Base-by-base conservation (phyloP, 2,113 vertebrate species). In the Balaeniceps rex region DNA sequence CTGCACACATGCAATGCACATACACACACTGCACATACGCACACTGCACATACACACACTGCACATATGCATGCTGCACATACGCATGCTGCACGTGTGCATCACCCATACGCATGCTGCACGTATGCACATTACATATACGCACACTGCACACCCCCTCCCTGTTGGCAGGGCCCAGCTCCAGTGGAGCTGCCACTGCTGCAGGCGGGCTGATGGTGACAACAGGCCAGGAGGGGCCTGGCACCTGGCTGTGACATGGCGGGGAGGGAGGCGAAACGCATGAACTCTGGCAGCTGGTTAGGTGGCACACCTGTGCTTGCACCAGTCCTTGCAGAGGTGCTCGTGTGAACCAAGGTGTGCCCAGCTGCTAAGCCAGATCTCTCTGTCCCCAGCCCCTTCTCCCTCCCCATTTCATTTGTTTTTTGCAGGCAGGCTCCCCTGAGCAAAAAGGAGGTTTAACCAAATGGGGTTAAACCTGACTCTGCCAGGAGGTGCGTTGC, bases 221-320 rank as follows among this genome's bases (percentile, higher is more conserved):
- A 25, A 3, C 4, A 36, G 12, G 24, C 8, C 22, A 12, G 4
- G 14, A 16, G 16, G 28, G 17, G 7, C 25, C n/a, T 15, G 21
- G 34, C 24, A 12, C 14, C 33, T 9, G 24, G 21, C n/a, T 7
- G 13, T 31, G 25, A 33, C 26, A 58, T 34, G 42, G 13, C 1
- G 4, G 34, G 10, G 8, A 26, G n/a, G n/a, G 16, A 34, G 40
- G 21, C 34, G 42, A 44, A 63, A n/a, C 0, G 0, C 14, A 4
- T 6, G 54, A 22, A 9, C 33, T 12, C 33, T 29, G n/a, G n/a
- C 26, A 69, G 40, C 49, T 7, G 14, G 47, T 33, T 14, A 25
- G 18, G 42, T 34, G 72, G 12, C 68, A 54, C 55, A 10, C 1
- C n/a, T 33, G 22, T 13, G 42, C 44, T 70, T 14, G 28, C 54